These are phyloP conservation scores for Notarius quadriscutis DNA, from an alignment of 2,113 vertebrate genomes.

Conservation along the genomic window DNA sequence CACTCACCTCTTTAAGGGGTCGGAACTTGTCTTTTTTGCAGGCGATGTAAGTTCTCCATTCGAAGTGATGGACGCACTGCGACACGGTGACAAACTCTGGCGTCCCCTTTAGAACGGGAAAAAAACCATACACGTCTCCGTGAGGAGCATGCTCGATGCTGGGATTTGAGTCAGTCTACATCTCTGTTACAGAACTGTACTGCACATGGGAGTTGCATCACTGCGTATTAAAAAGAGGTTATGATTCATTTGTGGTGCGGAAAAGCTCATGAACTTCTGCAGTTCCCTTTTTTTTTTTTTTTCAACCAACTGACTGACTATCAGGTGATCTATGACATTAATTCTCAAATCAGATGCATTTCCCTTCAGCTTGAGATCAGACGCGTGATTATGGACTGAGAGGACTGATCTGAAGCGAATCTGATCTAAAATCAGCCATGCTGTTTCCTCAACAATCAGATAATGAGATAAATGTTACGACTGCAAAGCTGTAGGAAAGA, in stretches of 20 bases:
- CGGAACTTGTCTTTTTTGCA: constrained; percentile 88
- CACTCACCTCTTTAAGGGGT: constrained; percentile 86
- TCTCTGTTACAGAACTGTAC: background rate
- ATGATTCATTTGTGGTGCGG: background rate
- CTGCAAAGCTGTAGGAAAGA: background rate
- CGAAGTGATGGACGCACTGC: constrained; percentile 91
- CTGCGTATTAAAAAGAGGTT: background rate
- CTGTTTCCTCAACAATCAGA: background rate
- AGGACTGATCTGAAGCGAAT: background rate
- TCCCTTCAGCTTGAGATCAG: background rate
- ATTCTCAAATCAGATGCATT: background rate
- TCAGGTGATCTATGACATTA: background rate
- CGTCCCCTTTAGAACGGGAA: constrained; percentile 76
- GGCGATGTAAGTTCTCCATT: constrained; percentile 88
- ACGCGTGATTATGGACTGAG: background rate
- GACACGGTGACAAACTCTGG: constrained; percentile 88
- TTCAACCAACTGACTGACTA: background rate
- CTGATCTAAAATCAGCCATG: background rate
- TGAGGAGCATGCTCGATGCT: background rate
- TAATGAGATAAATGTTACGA: background rate
- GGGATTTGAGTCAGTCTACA: background rate
- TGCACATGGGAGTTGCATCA: background rate
- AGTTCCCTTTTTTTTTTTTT: background rate
- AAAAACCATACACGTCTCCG: background rate
- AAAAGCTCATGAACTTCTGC: background rate